phyloP scores from a whole-genome alignment of 2,888 invertebrate genomes.

The Leptinotarsa peninsularis region DNA sequence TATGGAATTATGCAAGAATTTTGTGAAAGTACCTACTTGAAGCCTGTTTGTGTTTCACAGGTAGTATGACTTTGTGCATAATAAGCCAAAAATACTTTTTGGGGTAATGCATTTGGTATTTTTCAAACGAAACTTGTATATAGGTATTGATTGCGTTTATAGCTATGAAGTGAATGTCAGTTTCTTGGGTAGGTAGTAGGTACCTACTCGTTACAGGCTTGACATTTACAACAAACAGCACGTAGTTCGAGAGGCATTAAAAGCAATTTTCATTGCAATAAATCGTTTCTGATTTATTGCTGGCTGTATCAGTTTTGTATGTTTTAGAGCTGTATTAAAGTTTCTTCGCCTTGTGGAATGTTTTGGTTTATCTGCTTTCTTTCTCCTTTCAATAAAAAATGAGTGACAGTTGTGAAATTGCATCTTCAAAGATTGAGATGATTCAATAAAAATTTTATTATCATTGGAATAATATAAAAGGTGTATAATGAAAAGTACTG shows the following conservation, averaged over 20 bases:
- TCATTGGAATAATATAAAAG: no score
- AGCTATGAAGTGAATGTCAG: neutral
- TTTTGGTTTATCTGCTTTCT: neutral
- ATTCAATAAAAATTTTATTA: no score
- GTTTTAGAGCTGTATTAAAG: neutral
- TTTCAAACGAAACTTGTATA: neutral
- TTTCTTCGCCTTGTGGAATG: neutral
- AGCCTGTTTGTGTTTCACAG: constrained; percentile 18
- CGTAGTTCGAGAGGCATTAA: neutral
- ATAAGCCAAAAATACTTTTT: constrained; percentile 8
- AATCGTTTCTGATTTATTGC: constrained; percentile 8
- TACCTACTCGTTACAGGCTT: neutral
- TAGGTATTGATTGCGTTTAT: neutral
- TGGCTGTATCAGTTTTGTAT: constrained; percentile 4
- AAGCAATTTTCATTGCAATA: neutral
- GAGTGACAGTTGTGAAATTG: neutral
- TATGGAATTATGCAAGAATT: constrained; percentile 26
- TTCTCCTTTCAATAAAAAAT: neutral
- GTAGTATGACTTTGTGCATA: constrained; percentile 21
- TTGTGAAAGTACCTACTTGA: constrained; percentile 24
- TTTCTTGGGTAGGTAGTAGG: no score
- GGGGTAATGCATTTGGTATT: constrained; percentile 1
- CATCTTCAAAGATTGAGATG: neutral
- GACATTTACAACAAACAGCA: constrained; percentile 8
- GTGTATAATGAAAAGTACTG: no score